Evolutionary conservation across 2,797 vertebrate genomes (phyloP), one percentile per base, ranked within the genome.

Genomic region (Acestrorhynchus altus): DNA sequence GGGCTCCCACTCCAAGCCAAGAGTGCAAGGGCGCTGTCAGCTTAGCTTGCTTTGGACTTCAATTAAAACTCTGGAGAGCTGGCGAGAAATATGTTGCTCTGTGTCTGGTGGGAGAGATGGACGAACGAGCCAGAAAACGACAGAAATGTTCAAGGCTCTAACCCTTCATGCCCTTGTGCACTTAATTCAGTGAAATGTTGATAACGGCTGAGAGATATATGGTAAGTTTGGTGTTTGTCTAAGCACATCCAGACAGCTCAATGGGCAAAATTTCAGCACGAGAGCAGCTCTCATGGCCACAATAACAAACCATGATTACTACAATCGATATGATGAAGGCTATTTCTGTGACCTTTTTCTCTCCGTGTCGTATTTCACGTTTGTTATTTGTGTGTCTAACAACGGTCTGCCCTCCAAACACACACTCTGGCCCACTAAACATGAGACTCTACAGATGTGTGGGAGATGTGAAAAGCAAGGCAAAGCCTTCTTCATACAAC

Each of bases 1-100:
- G 74, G 80, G 84, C 85, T 77, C 76, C 75, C 72, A 81, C 79
- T 83, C 56, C 80, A 77, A 88, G 88, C 84, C 83, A 74, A 52
- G 61, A 81, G 87, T 84, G 84, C 88, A 90, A 90, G 88, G 87
- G 87, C 86, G 86, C 87, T 84, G 90, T 94, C 92, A 90, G 87
- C 91, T 85, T 85, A 84, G 81, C 76, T 89, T 89, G 87, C 65
- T 92, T 88, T 90, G 88, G 86, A 88, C 89, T 90, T 89, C 87
- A 86, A 85, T 82, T 64, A 88, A 91, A 89, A 83, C 86, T 81
- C 87, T 4, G 61, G 89, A 89, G 86, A 84, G 54, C 85, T 82
- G 86, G 80, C 42, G 81, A 72, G 49, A 78, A 47, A 77, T 65
- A 67, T 16, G 42, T 18, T 75, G 31, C 56, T 64, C 60, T 76